Base-by-base conservation (phyloP, 2,113 vertebrate species). In the Serilophus lunatus region DNA sequence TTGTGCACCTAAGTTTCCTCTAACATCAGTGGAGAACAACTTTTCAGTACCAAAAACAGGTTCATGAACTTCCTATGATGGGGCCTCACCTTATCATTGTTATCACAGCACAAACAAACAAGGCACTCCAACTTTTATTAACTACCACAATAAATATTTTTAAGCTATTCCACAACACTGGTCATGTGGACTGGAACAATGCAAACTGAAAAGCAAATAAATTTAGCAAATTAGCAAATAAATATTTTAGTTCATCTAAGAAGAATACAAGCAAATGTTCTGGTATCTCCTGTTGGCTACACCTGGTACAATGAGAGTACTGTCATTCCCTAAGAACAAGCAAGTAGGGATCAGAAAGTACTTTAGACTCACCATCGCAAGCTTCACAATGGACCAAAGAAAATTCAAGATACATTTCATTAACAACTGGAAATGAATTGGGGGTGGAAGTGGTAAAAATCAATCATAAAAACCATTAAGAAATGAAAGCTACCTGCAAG, bases 401-500 rank as follows among this genome's bases (percentile, higher is more conserved):
- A 91, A 92, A 94, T 54, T 90, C 63, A 82, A 64, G 2, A 65
- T 50, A 50, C 19, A 35, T 42, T 90, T 94, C 50, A 82, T 86
- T 90, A 96, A 85, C 50, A 84, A 79, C 63, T 92, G 22, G 22
- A 91, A 95, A 35, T n/a, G 20, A 91, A 85, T 8, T 0, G 7
- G 25, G 31, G 25, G 59, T 69, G 9, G 44, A 11, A 75, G 61
- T 69, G 47, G 13, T 81, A 47, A 75, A 75, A 26, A 61, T 85
- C 47, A 87, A n/a, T 86, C 75, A 89, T 92, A 25, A 79, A 86
- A 92, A 45, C 40, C 54, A 87, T 88, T 93, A 87, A 87, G 57
- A 93, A 93, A 72, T 88, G 24, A 95, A 88, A 96, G 54, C 33
- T 85, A 94, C 59, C 45, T 70, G 42, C 53, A 54, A 92, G 84